Base-by-base conservation (phyloP, 2,113 vertebrate species). In the Melanotaenia duboulayi region DNA sequence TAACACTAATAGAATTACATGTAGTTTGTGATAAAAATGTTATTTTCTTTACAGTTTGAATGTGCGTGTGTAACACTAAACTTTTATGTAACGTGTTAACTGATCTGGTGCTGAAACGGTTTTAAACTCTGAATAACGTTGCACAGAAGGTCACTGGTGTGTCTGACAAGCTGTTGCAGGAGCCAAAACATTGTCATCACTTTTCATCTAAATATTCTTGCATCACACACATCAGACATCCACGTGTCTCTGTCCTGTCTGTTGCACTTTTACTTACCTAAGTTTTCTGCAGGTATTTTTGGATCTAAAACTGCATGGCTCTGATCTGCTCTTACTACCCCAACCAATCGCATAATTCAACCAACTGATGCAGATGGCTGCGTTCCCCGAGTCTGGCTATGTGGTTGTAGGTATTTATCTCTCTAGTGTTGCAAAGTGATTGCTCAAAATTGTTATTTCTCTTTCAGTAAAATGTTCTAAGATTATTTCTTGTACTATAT, bases 41-140 rank as follows among this genome's bases (percentile, higher is more conserved):
- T 5, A 35, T 9, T 7, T 35, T 28, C 28, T 28, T 28, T 28
- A 28, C 28, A 28, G 55, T 37, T 9, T n/a, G 6, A 11, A 32
- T 20, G 10, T 17, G 49, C 7, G 9, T 9, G 7, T 59, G 60
- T 70, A 54, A 69, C 19, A 48, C 49, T 64, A 71, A 74, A 78
- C 71, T 3, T 80, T 62, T 81, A 79, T 74, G 71, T 66, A 80
- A 88, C 12, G 19, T 48, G 63, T 76, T 67, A 80, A 81, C 69
- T 19, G 74, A 87, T 76, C 81, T 65, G 44, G 74, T 78, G 77
- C 57, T 77, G 84, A 90, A 74, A 83, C 0, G 1, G 42, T 61
- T 75, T 64, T 44, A 65, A 71, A 78, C 28, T 22, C n/a, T 80
- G 77, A 84, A 86, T 74, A 32, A 85, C 76, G 74, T 65, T 51